These are phyloP conservation scores for Dromas ardeola DNA, from an alignment of 2,113 vertebrate genomes.

Conservation along the genomic window DNA sequence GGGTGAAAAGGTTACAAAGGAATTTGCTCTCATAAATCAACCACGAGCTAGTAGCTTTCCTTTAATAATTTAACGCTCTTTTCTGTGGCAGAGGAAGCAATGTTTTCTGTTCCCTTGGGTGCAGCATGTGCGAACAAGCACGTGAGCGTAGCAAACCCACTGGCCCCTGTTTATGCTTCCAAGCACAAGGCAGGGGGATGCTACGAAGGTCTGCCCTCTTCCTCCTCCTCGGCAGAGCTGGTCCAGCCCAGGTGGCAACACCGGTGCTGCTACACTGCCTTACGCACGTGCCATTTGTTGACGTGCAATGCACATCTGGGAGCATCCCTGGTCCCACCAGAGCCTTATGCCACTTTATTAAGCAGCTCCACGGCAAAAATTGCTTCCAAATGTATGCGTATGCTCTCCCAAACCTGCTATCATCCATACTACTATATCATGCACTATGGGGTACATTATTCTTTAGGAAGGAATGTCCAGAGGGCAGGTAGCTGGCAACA, in stretches of 20 bases:
- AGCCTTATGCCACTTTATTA: neutral
- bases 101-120: neutral
- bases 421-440: neutral
- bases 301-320: neutral
- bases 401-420: neutral
- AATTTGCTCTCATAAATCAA: neutral
- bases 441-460: neutral
- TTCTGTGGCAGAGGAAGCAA: neutral
- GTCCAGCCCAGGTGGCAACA: neutral
- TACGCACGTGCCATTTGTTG: neutral
- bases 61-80: neutral
- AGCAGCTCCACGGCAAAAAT: neutral
- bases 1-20: neutral
- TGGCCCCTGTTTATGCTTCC: neutral
- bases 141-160: neutral
- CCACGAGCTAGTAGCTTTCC: neutral
- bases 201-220: neutral
- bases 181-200: neutral
- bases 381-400: neutral
- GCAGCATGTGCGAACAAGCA: neutral
- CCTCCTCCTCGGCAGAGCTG: neutral
- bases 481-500: neutral
- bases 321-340: neutral
- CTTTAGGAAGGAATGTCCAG: neutral
- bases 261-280: neutral